phyloP scores from a whole-genome alignment of 1,140 invertebrate species.

The Pseudomyrmex pallidus region DNA sequence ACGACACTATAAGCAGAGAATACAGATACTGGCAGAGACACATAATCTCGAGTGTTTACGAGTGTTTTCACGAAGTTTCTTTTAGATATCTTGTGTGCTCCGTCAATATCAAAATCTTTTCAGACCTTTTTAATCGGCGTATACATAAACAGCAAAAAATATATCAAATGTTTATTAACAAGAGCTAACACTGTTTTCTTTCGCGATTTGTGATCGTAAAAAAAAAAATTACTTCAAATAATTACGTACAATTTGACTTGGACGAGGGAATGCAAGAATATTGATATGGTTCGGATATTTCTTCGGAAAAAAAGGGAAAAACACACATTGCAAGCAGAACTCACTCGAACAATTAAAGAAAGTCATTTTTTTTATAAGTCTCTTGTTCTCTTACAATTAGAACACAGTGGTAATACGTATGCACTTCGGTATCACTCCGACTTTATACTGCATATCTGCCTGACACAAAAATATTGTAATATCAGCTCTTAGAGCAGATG shows the following conservation, averaged over 20 bases:
- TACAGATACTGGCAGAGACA: not conserved
- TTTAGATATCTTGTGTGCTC: not conserved
- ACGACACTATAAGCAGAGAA: not conserved
- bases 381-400: conserved; percentile 70
- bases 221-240: too few relatives aligned
- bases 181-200: too few relatives aligned
- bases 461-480: conserved; percentile 35
- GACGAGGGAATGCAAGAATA: not conserved
- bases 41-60: conserved; percentile 34
- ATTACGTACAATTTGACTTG: not conserved
- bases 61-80: not conserved
- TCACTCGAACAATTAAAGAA: conserved; percentile 64
- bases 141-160: too few relatives aligned
- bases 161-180: too few relatives aligned
- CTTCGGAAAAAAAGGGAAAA: not conserved
- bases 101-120: not conserved
- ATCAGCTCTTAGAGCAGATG: conserved; percentile 22
- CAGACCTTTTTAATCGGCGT: too few relatives aligned
- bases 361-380: conserved; percentile 61
- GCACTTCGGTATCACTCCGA: conserved; percentile 42
- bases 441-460: conserved; percentile 16
- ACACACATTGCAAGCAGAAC: conserved; percentile 12
- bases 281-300: not conserved
- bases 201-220: too few relatives aligned
- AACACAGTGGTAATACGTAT: conserved; percentile 62